Percentiles rank a stretch among this genome's conserved stretches.
Conservation (phyloP, 2,888 invertebrate genomes). For the Nephrotoma flavescens region DNA sequence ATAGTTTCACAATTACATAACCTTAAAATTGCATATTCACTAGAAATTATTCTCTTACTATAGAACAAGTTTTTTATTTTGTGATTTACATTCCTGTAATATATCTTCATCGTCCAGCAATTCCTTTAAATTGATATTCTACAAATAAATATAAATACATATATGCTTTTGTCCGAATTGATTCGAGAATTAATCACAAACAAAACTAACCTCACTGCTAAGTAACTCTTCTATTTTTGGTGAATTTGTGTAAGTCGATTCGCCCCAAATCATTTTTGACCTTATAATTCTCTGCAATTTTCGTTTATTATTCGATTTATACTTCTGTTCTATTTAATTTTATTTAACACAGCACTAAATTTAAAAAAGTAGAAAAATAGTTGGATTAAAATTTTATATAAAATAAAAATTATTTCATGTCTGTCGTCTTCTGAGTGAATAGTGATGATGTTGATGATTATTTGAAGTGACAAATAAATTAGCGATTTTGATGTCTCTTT, state of each 20-base stretch:
- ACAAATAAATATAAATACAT: constrained; percentile 25
- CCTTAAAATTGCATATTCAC: background rate
- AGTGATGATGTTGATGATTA: background rate
- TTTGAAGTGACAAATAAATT: background rate
- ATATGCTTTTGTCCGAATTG: constrained; percentile 2
- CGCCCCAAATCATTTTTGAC: constrained; percentile 32
- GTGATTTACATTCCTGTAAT: constrained; percentile 87
- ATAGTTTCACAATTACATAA: background rate
- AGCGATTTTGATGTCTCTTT: background rate
- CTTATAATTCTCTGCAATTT: constrained; percentile 7
- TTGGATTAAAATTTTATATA: background rate
- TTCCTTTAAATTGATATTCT: constrained; percentile 83
- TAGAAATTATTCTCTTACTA: constrained; percentile 53
- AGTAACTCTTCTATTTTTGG: constrained; percentile 31
- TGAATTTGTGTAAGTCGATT: constrained; percentile 31
- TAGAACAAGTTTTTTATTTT: constrained; percentile 78
- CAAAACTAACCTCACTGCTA: constrained; percentile 27
- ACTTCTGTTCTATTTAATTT: constrained; percentile 15
- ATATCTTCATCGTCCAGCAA: constrained; percentile 91
- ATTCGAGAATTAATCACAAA: background rate
- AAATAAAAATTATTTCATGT: background rate
- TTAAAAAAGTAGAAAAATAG: constrained; percentile 4
- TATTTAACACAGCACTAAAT: constrained; percentile 16
- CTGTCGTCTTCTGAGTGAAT: background rate
- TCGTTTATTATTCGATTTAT: constrained; percentile 6